Evolutionary conservation across 1,140 invertebrate genomes (phyloP).

Genomic region (Platorchestia sp.): DNA sequence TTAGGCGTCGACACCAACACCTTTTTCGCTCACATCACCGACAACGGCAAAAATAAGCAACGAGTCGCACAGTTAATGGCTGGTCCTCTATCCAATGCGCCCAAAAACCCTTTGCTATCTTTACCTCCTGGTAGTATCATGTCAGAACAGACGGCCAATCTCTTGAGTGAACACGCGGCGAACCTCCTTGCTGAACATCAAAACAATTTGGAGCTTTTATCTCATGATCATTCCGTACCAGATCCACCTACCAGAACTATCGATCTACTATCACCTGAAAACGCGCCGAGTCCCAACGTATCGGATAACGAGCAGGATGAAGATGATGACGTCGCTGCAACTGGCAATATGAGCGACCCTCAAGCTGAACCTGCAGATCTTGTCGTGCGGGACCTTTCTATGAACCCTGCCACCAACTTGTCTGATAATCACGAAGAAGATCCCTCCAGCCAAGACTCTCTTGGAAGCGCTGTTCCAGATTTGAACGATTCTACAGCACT

Average conservation of each 20-base stretch:
- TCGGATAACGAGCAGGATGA: constrained; percentile 53
- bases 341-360: not conserved
- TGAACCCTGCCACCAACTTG: not conserved
- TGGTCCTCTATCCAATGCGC: not conserved
- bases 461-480: not conserved
- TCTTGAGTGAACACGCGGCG: constrained; percentile 7
- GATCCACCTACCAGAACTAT: constrained; percentile 20
- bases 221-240: constrained; percentile 40
- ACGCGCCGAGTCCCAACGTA: not conserved
- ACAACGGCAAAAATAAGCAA: constrained; percentile 66
- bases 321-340: not conserved
- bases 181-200: not conserved
- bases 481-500: constrained; percentile 35
- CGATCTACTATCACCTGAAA: constrained; percentile 45
- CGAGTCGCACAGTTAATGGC: constrained; percentile 63
- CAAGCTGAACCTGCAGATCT: constrained; percentile 49
- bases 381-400: not conserved
- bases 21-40: constrained; percentile 66
- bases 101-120: constrained; percentile 46
- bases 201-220: not conserved
- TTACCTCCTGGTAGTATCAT: not conserved
- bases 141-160: not conserved
- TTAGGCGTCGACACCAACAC: constrained; percentile 67
- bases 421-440: not conserved
- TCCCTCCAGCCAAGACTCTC: not conserved